Evolutionary conservation across 2,113 vertebrate species (phyloP).

Genomic region (Sceloporus undulatus): DNA sequence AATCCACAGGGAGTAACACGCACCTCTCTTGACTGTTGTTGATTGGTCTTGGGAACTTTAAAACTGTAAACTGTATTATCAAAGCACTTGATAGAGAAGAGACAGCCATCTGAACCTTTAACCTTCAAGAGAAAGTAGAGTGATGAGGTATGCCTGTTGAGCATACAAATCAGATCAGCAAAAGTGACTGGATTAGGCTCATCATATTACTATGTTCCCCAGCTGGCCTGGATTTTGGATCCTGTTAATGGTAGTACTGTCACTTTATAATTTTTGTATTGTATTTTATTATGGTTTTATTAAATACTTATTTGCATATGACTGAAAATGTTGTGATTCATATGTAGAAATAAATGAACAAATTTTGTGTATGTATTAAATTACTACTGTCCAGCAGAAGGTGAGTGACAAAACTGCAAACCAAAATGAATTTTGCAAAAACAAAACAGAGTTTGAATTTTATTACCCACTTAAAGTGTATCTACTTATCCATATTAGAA

Average conservation of each 20-base stretch:
- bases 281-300: neutral
- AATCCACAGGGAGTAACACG: constrained; percentile 15
- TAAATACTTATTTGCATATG: neutral
- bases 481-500: neutral
- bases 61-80: constrained; percentile 94
- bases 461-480: neutral
- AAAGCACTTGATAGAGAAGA: constrained; percentile 93
- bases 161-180: neutral
- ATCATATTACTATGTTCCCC: neutral
- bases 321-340: neutral
- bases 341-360: neutral
- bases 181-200: neutral
- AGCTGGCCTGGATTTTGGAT: neutral
- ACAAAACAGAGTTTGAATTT: neutral
- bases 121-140: constrained; percentile 76
- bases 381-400: neutral
- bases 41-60: constrained; percentile 87
- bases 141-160: neutral
- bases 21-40: constrained; percentile 89
- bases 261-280: too few relatives aligned
- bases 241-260: neutral
- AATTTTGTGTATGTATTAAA: neutral
- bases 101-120: constrained; percentile 84
- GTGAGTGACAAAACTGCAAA: neutral
- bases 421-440: neutral